Percentiles rank a stretch among this genome's conserved stretches.
Evolutionary conservation across 2,113 vertebrate genomes (phyloP).

Genomic region (Herpetotheres cachinnans): DNA sequence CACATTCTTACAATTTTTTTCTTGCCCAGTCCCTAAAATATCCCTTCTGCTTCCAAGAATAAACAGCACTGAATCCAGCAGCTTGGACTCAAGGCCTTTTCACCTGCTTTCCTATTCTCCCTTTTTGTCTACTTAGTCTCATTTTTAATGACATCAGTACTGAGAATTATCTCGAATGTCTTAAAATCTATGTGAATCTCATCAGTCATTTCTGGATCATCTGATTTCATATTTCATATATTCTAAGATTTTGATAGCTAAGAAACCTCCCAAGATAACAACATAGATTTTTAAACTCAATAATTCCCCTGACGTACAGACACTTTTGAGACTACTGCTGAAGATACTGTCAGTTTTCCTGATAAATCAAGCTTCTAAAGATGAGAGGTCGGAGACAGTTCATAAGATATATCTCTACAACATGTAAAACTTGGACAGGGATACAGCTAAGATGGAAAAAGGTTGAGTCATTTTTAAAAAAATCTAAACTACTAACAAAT

Average conservation of each 20-base stretch:
- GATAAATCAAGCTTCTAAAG: neutral
- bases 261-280: neutral
- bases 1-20: neutral
- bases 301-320: neutral
- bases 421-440: neutral
- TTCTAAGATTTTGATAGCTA: neutral
- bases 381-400: neutral
- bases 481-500: neutral
- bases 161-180: neutral
- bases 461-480: rapidly evolving
- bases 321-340: neutral
- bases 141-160: neutral
- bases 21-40: neutral
- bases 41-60: neutral
- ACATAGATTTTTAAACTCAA: neutral
- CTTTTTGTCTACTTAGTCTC: neutral
- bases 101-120: neutral
- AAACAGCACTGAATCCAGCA: neutral
- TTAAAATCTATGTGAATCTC: neutral
- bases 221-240: neutral
- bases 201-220: neutral
- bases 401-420: neutral
- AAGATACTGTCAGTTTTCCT: neutral
- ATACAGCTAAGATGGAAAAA: neutral
- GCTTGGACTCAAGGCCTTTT: neutral